Base-by-base conservation (phyloP, 2,888 invertebrate genomes). In the Melinopterus prodromus region DNA sequence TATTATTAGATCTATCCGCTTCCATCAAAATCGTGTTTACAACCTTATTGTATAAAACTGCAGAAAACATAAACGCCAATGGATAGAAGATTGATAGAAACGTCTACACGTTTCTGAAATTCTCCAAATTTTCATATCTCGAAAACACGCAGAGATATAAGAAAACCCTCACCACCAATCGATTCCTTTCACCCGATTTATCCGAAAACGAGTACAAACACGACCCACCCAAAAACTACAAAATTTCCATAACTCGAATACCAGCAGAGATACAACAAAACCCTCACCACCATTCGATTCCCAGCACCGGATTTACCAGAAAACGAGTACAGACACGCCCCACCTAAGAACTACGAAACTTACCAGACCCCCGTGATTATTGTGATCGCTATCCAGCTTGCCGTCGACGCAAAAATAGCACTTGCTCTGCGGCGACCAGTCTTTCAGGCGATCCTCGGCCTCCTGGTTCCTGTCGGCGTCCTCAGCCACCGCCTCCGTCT, bases 361-460 rank as follows among this genome's bases (percentile, higher is more conserved):
- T 87, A 92, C 92, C 89, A 91, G 90, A 86, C 91, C 91, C 89
- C 91, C 90, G 88, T 91, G 91, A 84, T 90, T 90, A 88, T 89
- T 90, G 89, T 89, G 90, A 86, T 89, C 89, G 89, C 89, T 89
- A 88, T 90, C 91, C 90, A 93, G 91, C 90, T 93, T 93, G 90
- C 93, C 93, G 92, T 93, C 93, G 89, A 93, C 94, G 90, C 96
- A 96, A 90, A 96, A 95, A 92, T 95, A 94, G 90, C 96, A 96
- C 92, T 95, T 95, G 86, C 86, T 88, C 89, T 94, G 92, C 85
- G 96, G 96, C 89, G 93, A 94, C 96, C 96, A 96, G 89, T 96
- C 96, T 88, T 86, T 87, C 81, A 87, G 84, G 84, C 87, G 90
- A 87, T 87, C 87, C 82, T 86, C 87, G 81, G 84, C 84, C 80